Conservation (phyloP, 2,797 vertebrate genomes). For the Aeoliscus strigatus region DNA sequence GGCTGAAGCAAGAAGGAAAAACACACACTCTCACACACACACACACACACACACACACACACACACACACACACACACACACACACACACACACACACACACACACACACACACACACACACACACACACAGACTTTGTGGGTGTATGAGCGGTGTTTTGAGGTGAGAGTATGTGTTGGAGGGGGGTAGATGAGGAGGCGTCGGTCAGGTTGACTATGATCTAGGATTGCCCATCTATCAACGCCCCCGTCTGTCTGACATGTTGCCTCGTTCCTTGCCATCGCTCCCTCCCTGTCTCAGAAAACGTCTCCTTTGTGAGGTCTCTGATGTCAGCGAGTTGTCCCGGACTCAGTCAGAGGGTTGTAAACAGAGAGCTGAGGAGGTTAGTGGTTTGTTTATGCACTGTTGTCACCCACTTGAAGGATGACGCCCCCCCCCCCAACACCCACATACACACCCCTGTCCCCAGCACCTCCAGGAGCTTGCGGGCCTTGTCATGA, state of each 20-base stretch:
- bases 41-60: too few relatives aligned
- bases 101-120: slow-evolving; percentile 2
- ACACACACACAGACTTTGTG: not conserved
- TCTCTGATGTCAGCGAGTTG: slow-evolving; percentile 67
- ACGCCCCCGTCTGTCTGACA: slow-evolving; percentile 60
- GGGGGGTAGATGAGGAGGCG: slow-evolving; percentile 10
- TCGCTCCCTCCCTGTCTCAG: slow-evolving; percentile 7
- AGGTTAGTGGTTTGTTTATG: slow-evolving; percentile 70
- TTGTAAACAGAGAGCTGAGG: slow-evolving; percentile 62
- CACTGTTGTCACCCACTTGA: slow-evolving; percentile 65
- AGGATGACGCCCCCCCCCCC: slow-evolving; percentile 55
- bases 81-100: not conserved
- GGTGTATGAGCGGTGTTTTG: not conserved
- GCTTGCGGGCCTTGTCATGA: slow-evolving; percentile 27
- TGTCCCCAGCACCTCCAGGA: slow-evolving; percentile 41
- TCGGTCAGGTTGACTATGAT: slow-evolving; percentile 56
- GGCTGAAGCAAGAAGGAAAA: too few relatives aligned
- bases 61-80: too few relatives aligned
- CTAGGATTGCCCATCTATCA: slow-evolving; percentile 72
- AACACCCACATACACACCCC: slow-evolving; percentile 36
- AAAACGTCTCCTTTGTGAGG: slow-evolving; percentile 46
- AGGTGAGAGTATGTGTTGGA: slow-evolving; percentile 5
- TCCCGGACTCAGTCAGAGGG: slow-evolving; percentile 52
- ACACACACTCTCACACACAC: too few relatives aligned
- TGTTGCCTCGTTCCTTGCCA: slow-evolving; percentile 37